Base-by-base conservation (phyloP, 2,888 invertebrate species). In the Drosophila barbarae region DNA sequence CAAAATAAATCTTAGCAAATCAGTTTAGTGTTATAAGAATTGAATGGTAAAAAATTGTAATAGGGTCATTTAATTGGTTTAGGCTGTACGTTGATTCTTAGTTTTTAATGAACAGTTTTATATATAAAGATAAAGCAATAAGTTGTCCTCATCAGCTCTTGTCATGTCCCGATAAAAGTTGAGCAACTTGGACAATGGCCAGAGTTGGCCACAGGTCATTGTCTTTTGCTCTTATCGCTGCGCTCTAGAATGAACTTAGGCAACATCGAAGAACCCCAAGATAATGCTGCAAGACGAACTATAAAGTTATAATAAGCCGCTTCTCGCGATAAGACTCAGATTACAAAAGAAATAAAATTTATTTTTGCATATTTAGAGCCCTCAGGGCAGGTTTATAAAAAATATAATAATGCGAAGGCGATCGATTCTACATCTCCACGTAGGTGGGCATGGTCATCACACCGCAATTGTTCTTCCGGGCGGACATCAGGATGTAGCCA, bases 401-500 rank as follows among this genome's bases (percentile, higher is more conserved):
- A 26, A 32, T 52, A 38, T 35, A 38, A 15, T 60, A 67, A 64
- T n/a, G 28, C 41, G 34, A 3, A 15, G 32, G 26, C 12, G 28
- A 9, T 13, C 5, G 12, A 34, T 30, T n/a, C 44, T 81, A 87
- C 90, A 94, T 93, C 47, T 92, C 91, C 30, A 95, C 96, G 85
- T 96, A 96, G 26, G 98, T 98, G 32, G 98, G 95, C 7, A 93
- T 92, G 7, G 95, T 93, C 89, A 95, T 92, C 0, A 98, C 98
- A 7, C 98, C 98, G 83, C 98, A 98, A 88, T 98, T 98, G 90
- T 98, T 98, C 76, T 97, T 92, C 79, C 93, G 93, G 42, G 95
- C 93, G 0, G 96, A 92, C 95, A 98, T 98, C 3, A 98, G 91
- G 1, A 98, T 93, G 85, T 98, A 98, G 0, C 98, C 98, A 88